Base-by-base conservation (phyloP, 2,113 vertebrate genomes). In the Porphyrio hochstetteri region DNA sequence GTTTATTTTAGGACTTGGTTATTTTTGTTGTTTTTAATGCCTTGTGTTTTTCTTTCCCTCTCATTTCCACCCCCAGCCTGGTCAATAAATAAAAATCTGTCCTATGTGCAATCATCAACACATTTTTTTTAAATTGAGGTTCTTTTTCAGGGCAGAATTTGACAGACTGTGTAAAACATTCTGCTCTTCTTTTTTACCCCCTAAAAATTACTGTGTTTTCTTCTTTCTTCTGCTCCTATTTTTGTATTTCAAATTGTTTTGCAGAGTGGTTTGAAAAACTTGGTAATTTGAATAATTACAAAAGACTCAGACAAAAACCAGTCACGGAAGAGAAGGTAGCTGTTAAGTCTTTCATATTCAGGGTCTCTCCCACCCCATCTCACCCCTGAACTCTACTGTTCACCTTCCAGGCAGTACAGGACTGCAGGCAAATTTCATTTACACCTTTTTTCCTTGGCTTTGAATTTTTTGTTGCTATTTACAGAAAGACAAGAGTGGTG, bases 81-180 rank as follows among this genome's bases (percentile, higher is more conserved):
- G 84, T 61, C 71, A 92, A 91, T 57, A 93, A 94, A 92, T 57
- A 89, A 82, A 81, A 92, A 88, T 63, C 55, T 83, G 55, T 77
- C 46, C 76, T 86, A 38, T 0, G 6, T 72, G 63, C 76, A 93
- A 61, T 79, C 75, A 90, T 31, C 46, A 44, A 42, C 19, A 63
- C 3, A 1, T 91, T 94, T 88, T 81, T 81, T 57, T 86, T 81
- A 50, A 81, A 83, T 0, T 57, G 50, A 87, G 7, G 13, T 61
- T 72, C 24, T 92, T 87, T 75, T 67, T 83, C 60, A 88, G 80
- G 71, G 31, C 59, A 86, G 36, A 92, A 85, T 57, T 72, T 91
- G 46, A 71, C 65, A 88, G 52, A 16, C 21, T 15, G 4, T 40
- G 28, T 87, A 84, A 67, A 92, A 55, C 40, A 35, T 46, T 74